Evolutionary conservation across 2,113 vertebrate genomes (phyloP), one percentile per base, ranked within the genome.

Genomic region (Turdus rufiventris): DNA sequence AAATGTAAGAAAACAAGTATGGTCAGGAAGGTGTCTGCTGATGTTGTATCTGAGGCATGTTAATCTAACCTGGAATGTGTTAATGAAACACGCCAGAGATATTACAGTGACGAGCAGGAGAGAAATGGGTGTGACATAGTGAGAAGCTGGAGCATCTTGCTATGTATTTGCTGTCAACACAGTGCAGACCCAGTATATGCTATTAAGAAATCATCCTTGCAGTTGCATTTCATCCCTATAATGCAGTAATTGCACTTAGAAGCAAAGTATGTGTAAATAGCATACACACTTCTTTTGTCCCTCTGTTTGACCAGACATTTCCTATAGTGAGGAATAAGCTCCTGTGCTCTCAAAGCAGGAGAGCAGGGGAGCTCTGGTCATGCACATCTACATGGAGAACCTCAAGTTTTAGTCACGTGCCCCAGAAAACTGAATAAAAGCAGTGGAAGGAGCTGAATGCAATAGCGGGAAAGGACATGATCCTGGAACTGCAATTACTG

Each of bases 81-180:
- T 94, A 84, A 95, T 94, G 93, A 94, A 95, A 85, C 87, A 91
- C 8, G 42, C 86, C 47, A 29, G 84, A 87, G 93, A 89, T 75
- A 85, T 75, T 92, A 87, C 61, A 75, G 57, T 50, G 80, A 92
- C 0, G 16, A 91, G 87, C 67, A 91, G 65, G 1, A 87, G 34
- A 65, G 65, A 68, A 78, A 91, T 61, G 89, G 70, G 93, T 92
- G 91, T 94, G 93, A 88, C 92, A 63, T 15, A 9, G 74, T 70
- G 31, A 51, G 63, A 82, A 83, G 78, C 88, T 18, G 24, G 63
- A 91, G 74, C 74, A 83, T 74, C 88, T 74, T 62, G 33, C 66
- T 70, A 10, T 50, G 40, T 66, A 70, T 65, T 85, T 79, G 81
- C 66, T 89, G 81, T 90, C 94, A 90, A 62, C 56, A 60, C 75